Evolutionary conservation across 2,113 vertebrate species (phyloP), one percentile per base, ranked within the genome.

Genomic region (Pimephales promelas): DNA sequence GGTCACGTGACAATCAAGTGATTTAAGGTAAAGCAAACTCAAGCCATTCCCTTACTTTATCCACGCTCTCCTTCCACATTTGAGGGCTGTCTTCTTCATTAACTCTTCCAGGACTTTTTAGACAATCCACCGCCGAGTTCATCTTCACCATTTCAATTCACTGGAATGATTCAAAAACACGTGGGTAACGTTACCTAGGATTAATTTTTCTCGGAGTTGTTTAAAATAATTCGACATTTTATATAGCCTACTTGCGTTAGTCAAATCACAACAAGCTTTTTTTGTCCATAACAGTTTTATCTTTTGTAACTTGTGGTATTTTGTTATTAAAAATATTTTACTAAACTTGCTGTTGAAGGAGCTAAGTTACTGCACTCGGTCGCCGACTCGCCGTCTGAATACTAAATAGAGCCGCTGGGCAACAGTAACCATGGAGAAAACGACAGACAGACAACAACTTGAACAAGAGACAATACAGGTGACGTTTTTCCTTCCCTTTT

Each of bases 351-450:
- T 9, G 9, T 10, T 24, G 34, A 54, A 52, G 4, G 10, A 56
- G 73, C 28, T 18, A 6, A 7, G 36, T 36, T 36, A 9, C 40
- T 9, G 8, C 8, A 40, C 40, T 40, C 40, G 40, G 40, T 40
- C 40, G 7, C 40, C 40, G n/a, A n/a, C n/a, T n/a, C n/a, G n/a
- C n/a, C n/a, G n/a, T n/a, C n/a, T n/a, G n/a, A n/a, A n/a, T n/a
- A n/a, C n/a, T n/a, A n/a, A n/a, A n/a, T n/a, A n/a, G 8, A 64
- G 43, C 59, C 26, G 43, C 64, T 64, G 77, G 57, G 59, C 77
- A 79, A 79, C 59, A 79, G 77, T 79, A 66, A 79, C 77, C 77
- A 79, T 79, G 59, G 77, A 66, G 59, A 79, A 79, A 79, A 66
- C 43, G n/a, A 9, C 71, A 68, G 18, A 56, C 73, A 31, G 18